phyloP scores from a whole-genome alignment of 1,140 invertebrate genomes.

The Sycophaga agraensis region DNA sequence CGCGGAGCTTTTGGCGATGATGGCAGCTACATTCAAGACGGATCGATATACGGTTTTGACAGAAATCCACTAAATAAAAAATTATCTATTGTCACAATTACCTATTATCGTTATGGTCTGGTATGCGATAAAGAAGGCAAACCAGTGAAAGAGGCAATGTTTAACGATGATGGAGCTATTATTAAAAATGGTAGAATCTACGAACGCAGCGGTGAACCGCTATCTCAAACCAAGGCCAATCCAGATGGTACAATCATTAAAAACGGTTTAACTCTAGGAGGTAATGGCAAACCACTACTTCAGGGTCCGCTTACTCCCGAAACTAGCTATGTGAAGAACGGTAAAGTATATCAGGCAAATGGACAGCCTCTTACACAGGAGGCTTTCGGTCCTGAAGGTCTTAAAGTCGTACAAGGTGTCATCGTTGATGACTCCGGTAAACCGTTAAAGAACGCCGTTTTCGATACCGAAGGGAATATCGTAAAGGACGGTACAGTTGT shows the following conservation, averaged over 20 bases:
- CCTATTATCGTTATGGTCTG: constrained; percentile 47
- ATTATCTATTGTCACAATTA: constrained; percentile 40
- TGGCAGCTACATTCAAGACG: constrained; percentile 48
- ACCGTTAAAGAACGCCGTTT: constrained; percentile 44
- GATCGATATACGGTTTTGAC: constrained; percentile 40
- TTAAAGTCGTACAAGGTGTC: constrained; percentile 46
- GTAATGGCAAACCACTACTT: constrained; percentile 45
- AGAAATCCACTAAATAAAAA: constrained; percentile 45
- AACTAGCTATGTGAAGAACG: constrained; percentile 45
- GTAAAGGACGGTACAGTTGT: constrained; percentile 49
- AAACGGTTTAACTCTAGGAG: constrained; percentile 44
- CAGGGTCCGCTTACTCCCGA: constrained; percentile 42
- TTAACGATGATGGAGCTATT: constrained; percentile 44
- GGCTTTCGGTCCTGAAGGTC: constrained; percentile 52
- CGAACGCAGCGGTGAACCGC: constrained; percentile 38
- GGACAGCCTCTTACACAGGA: constrained; percentile 48
- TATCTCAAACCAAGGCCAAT: constrained; percentile 41
- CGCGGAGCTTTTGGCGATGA: constrained; percentile 48
- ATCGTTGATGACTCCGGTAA: constrained; percentile 48
- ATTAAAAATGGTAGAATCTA: constrained; percentile 50
- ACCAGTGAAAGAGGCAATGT: constrained; percentile 44
- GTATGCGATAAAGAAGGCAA: constrained; percentile 47
- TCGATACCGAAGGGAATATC: constrained; percentile 49
- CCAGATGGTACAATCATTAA: constrained; percentile 44
- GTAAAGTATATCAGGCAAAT: constrained; percentile 42